Base-by-base conservation (phyloP, 2,888 invertebrate species). In the Drosophila sordidula region DNA sequence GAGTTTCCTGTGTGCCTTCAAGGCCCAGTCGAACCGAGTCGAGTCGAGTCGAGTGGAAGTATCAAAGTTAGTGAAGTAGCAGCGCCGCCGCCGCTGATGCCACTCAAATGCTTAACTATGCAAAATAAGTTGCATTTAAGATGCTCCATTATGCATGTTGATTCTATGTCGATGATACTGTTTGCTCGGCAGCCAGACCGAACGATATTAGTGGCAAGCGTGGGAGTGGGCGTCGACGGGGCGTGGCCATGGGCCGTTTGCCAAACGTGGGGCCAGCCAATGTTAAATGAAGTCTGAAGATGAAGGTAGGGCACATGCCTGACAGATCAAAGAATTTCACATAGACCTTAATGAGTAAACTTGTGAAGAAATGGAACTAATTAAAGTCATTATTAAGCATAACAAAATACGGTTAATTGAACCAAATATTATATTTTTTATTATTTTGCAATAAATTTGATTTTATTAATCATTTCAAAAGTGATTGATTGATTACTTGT, bases 101-200 rank as follows among this genome's bases (percentile, higher is more conserved):
- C 83, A 83, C 90, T 89, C 78, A 80, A 90, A 86, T 79, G 88
- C 82, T 89, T 82, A 90, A 90, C 90, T 89, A 89, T 89, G 90
- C 80, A 88, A 84, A 89, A 88, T 89, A 89, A 90, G 89, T 87
- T 86, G 87, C 87, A 89, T 90, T 89, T 88, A 84, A 80, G 84
- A 89, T 81, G 89, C 89, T 90, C 89, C 89, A 90, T 89, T 89
- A 90, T 89, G 90, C 89, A 88, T 90, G 89, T 88, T 89, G 89
- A 87, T 89, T 78, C 87, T 78, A 74, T 78, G 79, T 70, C 79
- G 87, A 83, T 76, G 85, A 89, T 88, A 82, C 82, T 70, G 72
- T 73, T 78, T 61, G 54, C 59, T 58, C 38, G 38, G 47, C 55
- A n/a, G 46, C 68, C 65, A 52, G 46, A 36, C 58, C 54, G 49